Conservation (phyloP, 2,888 invertebrate genomes). For the Nowickia ferox region DNA sequence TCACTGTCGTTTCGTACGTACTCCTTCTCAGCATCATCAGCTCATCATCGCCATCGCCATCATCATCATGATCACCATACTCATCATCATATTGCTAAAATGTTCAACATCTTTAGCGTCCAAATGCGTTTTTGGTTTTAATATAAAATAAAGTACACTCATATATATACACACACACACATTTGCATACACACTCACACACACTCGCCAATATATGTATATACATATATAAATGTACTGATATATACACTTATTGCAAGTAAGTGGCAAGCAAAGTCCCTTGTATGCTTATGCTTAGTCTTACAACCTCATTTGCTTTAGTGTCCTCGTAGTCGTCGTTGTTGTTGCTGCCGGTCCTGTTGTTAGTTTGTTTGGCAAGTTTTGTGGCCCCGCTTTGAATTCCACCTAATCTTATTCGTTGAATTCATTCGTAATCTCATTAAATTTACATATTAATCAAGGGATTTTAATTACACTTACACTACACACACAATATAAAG, state of each 20-base stretch:
- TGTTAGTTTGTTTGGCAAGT: slow-evolving; percentile 59
- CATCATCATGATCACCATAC: slow-evolving; percentile 33
- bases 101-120: slow-evolving; percentile 65
- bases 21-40: slow-evolving; percentile 28
- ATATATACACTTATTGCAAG: slow-evolving; percentile 5
- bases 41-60: slow-evolving; percentile 15
- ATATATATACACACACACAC: slow-evolving; percentile 17
- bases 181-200: neutral
- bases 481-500: slow-evolving; percentile 77
- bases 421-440: slow-evolving; percentile 97
- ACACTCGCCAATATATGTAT: neutral
- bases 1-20: slow-evolving; percentile 9
- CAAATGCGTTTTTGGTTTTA: slow-evolving; percentile 71
- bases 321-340: slow-evolving; percentile 30
- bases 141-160: slow-evolving; percentile 47
- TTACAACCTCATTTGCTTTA: slow-evolving; percentile 68
- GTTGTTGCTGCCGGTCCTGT: slow-evolving; percentile 11
- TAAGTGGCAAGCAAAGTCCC: slow-evolving; percentile 53
- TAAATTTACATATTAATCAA: slow-evolving; percentile 99
- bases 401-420: slow-evolving; percentile 89
- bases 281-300: slow-evolving; percentile 54
- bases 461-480: slow-evolving; percentile 97
- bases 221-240: neutral
- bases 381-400: slow-evolving; percentile 80
- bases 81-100: slow-evolving; percentile 52